Conservation (phyloP, 1,140 invertebrate genomes). For the Eurytemora carolleeae region DNA sequence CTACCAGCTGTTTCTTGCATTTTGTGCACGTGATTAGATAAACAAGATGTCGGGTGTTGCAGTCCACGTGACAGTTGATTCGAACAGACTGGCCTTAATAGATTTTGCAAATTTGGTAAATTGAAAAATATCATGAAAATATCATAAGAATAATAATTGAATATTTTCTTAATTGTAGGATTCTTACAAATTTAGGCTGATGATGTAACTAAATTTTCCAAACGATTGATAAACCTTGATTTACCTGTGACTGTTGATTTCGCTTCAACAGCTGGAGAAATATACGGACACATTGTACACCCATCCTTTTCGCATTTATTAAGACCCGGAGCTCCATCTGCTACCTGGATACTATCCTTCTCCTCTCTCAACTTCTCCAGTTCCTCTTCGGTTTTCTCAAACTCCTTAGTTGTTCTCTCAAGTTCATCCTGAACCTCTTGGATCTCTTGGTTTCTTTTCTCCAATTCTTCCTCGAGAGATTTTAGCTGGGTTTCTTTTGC, state of each 20-base stretch:
- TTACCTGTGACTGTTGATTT: not conserved
- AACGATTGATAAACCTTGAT: too few species aligned
- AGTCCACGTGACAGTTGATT: not conserved
- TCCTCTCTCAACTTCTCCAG: not conserved
- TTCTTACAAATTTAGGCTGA: not conserved
- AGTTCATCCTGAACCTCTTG: not conserved
- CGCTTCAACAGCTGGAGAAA: not conserved
- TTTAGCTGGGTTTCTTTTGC: too few species aligned
- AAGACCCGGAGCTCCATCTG: not conserved
- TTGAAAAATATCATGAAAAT: not conserved
- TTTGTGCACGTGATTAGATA: not conserved
- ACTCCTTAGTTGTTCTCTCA: not conserved
- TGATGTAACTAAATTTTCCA: not conserved
- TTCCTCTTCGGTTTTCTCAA: not conserved
- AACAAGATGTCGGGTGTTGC: not conserved
- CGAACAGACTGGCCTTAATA: not conserved
- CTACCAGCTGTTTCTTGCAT: not conserved
- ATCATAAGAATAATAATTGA: not conserved
- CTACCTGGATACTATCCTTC: not conserved
- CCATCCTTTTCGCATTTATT: not conserved
- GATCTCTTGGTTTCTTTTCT: too few species aligned
- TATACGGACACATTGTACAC: not conserved
- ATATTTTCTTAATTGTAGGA: not conserved
- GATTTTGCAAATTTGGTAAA: not conserved
- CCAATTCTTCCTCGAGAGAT: too few species aligned